Evolutionary conservation across 2,797 vertebrate species (phyloP).

Genomic region (Tauraco hartlaubi): DNA sequence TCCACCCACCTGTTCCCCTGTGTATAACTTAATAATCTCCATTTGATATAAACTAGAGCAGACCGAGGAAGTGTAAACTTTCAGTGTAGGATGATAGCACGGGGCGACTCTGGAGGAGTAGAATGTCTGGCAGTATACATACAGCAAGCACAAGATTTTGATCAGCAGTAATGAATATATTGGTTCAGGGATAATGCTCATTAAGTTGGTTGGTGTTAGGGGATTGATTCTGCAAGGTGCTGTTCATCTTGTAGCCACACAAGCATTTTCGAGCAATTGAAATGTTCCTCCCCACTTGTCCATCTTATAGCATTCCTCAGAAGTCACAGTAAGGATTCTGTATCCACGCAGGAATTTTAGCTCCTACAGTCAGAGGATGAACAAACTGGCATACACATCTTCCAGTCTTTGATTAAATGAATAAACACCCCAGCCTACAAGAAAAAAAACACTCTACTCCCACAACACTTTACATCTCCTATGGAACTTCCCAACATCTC

Average conservation of each 20-base stretch:
- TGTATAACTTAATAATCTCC: slow-evolving; percentile 71
- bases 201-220: background rate
- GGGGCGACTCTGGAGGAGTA: slow-evolving; percentile 46
- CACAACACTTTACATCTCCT: background rate
- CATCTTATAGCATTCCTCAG: background rate
- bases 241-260: background rate
- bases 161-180: slow-evolving; percentile 41
- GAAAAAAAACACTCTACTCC: background rate
- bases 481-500: background rate
- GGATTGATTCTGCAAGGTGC: slow-evolving; percentile 10
- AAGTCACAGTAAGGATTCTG: background rate
- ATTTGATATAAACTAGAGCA: slow-evolving; percentile 69
- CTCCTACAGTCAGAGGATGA: background rate
- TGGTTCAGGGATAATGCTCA: background rate
- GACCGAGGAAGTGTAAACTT: slow-evolving; percentile 63
- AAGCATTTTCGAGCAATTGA: background rate
- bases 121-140: slow-evolving; percentile 62
- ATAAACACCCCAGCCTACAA: background rate
- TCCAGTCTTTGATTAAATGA: background rate
- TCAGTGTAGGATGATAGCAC: slow-evolving; percentile 60
- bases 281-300: background rate
- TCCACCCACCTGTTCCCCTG: slow-evolving; percentile 77
- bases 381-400: background rate
- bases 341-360: background rate
- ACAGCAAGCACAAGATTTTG: slow-evolving; percentile 23